Conservation (phyloP, 2,888 invertebrate genomes). For the Drosophila flavopinicola region DNA sequence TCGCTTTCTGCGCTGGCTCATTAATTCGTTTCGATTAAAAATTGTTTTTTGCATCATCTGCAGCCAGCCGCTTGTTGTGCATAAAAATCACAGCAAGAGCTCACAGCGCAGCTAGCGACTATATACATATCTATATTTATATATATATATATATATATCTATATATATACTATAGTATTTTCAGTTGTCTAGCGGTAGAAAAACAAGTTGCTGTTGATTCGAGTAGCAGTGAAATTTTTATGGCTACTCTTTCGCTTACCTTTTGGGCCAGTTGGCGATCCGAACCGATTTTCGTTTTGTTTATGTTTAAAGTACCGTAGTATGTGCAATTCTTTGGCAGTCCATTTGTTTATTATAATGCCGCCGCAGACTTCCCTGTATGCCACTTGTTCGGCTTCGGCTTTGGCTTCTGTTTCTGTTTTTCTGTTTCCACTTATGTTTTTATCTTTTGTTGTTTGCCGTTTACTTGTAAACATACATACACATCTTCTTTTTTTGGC, state of each 20-base stretch:
- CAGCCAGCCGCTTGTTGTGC: constrained; percentile 69
- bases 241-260: constrained; percentile 31
- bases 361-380: constrained; percentile 67
- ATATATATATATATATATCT: constrained; percentile 12
- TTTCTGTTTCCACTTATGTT: constrained; percentile 16
- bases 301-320: constrained; percentile 67
- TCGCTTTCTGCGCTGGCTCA: constrained; percentile 70
- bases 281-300: constrained; percentile 45
- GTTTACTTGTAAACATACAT: constrained; percentile 24
- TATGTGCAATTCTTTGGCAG: constrained; percentile 73
- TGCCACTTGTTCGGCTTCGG: constrained; percentile 65
- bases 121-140: background rate
- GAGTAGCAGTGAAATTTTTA: constrained; percentile 69
- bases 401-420: constrained; percentile 10
- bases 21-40: constrained; percentile 80
- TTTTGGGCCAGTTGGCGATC: constrained; percentile 10
- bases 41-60: constrained; percentile 63
- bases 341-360: constrained; percentile 75
- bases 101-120: constrained; percentile 45
- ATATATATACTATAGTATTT: constrained; percentile 20
- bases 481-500: constrained; percentile 19
- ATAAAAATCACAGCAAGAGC: constrained; percentile 80
- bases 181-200: constrained; percentile 69
- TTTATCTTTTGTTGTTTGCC: constrained; percentile 38
- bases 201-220: constrained; percentile 72